Base-by-base conservation (phyloP, 2,113 vertebrate species). In the Rhinoderma darwinii region DNA sequence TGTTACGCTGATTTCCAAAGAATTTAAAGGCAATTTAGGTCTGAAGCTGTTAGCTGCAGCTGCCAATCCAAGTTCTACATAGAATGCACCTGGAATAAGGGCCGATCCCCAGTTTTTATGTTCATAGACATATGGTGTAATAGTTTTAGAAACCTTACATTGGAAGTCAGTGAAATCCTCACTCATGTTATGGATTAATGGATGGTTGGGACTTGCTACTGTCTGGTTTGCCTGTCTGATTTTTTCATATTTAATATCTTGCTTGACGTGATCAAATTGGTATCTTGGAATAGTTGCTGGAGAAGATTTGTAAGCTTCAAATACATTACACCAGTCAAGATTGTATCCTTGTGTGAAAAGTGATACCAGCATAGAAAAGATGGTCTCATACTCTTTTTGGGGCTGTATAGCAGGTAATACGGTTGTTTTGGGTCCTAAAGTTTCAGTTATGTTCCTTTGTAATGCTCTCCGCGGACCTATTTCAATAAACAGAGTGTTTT, bases 401-500 rank as follows among this genome's bases (percentile, higher is more conserved):
- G 92, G 93, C 68, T 96, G 94, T 66, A 93, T 89, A 15, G 94
- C 91, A 10, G 93, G 83, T 0, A 97, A 90, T 77, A 97, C 95
- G 32, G 81, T 88, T 1, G 91, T 79, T 35, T 89, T 89, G 72
- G 90, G 87, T 75, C 96, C 96, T 56, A 97, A 88, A 1, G 92
- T 96, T 87, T 97, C 96, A 22, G 84, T 89, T 66, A 98, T 96
- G 90, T 93, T 95, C 41, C 94, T 93, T 74, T 96, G 93, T 30
- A 98, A 87, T 82, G 90, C 93, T 83, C 89, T 91, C 20, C 94
- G 94, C 85, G 96, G 96, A 68, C 95, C 93, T 88, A 97, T 95
- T 91, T 97, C 97, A 63, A 98, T 92, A 92, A 97, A 96, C 10
- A 96, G 91, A 54, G 92, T 7, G 2, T 94, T 95, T 59, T 90